Evolutionary conservation across 2,113 vertebrate species (phyloP).

Genomic region (Sinocyclocheilus anophthalmus): DNA sequence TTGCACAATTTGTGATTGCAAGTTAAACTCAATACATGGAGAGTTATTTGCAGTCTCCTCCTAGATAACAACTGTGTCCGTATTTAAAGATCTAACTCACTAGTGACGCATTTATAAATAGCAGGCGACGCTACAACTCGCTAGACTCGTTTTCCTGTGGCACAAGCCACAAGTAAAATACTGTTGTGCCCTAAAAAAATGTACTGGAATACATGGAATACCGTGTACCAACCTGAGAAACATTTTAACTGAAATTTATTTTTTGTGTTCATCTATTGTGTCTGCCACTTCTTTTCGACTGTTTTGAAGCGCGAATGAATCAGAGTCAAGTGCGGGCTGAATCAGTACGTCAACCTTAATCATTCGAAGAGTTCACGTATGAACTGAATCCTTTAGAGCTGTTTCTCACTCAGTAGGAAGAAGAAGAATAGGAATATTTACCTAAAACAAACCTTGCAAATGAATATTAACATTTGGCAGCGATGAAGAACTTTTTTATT

Average conservation of each 20-base stretch:
- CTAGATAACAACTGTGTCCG: background rate
- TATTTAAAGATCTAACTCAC: no score
- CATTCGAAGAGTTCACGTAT: background rate
- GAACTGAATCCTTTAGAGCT: background rate
- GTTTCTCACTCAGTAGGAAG: background rate
- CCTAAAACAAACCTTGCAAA: background rate
- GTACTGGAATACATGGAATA: no score
- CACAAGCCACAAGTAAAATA: background rate
- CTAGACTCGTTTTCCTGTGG: no score
- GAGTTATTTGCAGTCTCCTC: background rate
- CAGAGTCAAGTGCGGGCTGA: background rate
- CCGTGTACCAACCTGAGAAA: no score
- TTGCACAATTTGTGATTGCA: conserved; percentile 7
- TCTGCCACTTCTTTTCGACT: no score
- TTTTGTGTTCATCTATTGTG: background rate
- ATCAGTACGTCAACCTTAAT: no score
- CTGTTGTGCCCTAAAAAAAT: background rate
- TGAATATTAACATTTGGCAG: background rate
- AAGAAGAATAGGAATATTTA: background rate
- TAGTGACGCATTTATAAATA: no score
- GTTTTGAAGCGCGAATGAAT: no score
- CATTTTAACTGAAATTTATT: no score
- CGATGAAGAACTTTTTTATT: background rate
- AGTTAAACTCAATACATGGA: background rate
- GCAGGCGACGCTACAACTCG: no score